Evolutionary conservation across 2,888 invertebrate genomes (phyloP), one percentile per base, ranked within the genome.

Genomic region (Buathra laborator): DNA sequence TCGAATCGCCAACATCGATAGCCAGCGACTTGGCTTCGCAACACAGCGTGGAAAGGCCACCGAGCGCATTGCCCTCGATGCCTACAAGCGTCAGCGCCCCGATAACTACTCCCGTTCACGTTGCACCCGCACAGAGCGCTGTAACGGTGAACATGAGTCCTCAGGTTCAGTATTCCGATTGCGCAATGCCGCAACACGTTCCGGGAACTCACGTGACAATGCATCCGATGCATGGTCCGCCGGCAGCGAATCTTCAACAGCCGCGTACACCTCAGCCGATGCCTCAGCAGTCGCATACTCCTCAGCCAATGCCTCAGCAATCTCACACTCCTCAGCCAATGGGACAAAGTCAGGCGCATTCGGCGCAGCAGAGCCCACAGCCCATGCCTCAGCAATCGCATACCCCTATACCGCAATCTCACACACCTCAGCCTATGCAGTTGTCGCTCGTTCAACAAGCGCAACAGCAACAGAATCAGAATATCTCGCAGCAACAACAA

Each of bases 1-100:
- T 98, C 86, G 98, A 98, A 92, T 98, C 98, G 0, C 98, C 98
- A 0, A 97, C 97, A 0, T 97, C 98, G 56, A 98, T 98, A 88
- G 97, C 97, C 0, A 97, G 97, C 67, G 98, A 98, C 93, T 95
- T 98, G 94, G 96, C 97, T 9, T 96, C 96, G 0, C 97, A 97
- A 88, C 96, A 95, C 91, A 95, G 96, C 0, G 95, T 96, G 0
- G 96, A 96, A 88, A 94, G 95, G n/a, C 95, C 96, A 4, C 95
- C 95, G 0, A 96, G 95, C 68, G 95, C 95, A 0, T 92, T 95
- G 19, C 94, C 95, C 0, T 94, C 94, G 53, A 94, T 89, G 91
- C 93, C 89, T 75, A 89, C 89, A 56, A 85, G 89, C 2, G 91
- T 89, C 2, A 86, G 89, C 3, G 90, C 85, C 0, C 86, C 90